Conservation (phyloP, 2,113 vertebrate species). For the Alaudala cheleensis region DNA sequence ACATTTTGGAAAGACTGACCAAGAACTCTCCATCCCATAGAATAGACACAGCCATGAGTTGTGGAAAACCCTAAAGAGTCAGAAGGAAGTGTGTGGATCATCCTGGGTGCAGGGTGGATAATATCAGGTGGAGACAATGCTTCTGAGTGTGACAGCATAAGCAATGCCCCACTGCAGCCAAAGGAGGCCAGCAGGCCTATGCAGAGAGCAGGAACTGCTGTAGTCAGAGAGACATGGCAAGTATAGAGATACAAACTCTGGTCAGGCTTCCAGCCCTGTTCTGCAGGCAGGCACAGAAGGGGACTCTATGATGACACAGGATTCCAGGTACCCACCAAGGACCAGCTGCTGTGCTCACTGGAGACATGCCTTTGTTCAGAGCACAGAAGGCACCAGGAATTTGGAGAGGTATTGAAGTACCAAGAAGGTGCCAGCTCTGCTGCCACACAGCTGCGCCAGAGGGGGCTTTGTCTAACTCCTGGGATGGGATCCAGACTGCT, state of each 20-base stretch:
- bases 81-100: not conserved
- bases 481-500: not conserved
- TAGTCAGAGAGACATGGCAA: fast-evolving
- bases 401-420: fast-evolving
- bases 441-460: not conserved
- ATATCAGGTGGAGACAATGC: fast-evolving
- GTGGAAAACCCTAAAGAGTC: not conserved
- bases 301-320: not conserved
- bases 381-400: not conserved
- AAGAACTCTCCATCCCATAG: not conserved
- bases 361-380: not conserved
- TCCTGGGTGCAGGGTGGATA: not conserved
- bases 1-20: not conserved
- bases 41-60: not conserved
- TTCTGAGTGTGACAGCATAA: fast-evolving
- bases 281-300: not conserved
- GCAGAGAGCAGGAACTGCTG: not conserved
- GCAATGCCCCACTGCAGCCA: not conserved
- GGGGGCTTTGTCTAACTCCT: not conserved
- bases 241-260: not conserved
- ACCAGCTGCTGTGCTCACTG: fast-evolving
- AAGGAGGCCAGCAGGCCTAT: not conserved
- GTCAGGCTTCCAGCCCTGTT: fast-evolving
- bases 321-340: not conserved
- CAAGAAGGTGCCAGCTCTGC: fast-evolving